phyloP scores from a whole-genome alignment of 1,140 invertebrate species.

The Wiebesia pumilae region DNA sequence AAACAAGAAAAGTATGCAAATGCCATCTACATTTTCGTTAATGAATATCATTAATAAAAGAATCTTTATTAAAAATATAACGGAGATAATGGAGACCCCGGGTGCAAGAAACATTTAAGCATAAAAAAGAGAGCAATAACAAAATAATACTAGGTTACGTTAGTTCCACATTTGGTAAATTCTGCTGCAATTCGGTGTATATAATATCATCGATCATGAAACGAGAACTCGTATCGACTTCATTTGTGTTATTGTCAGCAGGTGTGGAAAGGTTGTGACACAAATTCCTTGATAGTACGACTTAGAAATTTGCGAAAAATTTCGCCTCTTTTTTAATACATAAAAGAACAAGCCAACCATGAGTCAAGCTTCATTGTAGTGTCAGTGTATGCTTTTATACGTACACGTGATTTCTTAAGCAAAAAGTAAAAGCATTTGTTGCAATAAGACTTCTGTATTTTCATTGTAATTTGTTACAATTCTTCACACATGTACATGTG shows the following conservation, averaged over 20 bases:
- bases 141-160: slow-evolving; percentile 39
- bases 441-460: neutral
- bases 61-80: neutral
- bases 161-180: slow-evolving; percentile 40
- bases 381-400: neutral
- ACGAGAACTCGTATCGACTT: slow-evolving; percentile 35
- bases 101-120: neutral
- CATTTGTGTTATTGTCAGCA: slow-evolving; percentile 1
- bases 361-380: neutral
- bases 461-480: neutral
- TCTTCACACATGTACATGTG: neutral
- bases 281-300: slow-evolving; percentile 10
- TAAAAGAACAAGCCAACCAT: neutral
- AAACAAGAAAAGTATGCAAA: neutral
- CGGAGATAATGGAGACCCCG: neutral
- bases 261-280: slow-evolving; percentile 20
- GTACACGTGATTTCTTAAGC: neutral
- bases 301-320: slow-evolving; percentile 20
- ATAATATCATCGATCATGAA: slow-evolving; percentile 37
- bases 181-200: neutral
- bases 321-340: neutral
- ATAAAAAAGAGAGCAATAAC: slow-evolving; percentile 17
- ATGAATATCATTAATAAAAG: neutral
- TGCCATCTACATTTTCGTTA: neutral
- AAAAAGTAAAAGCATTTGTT: slow-evolving; percentile 21